These are phyloP conservation scores for Phyllostomus discolor DNA, from an alignment of 2,113 vertebrate species.

Conservation along the genomic window DNA sequence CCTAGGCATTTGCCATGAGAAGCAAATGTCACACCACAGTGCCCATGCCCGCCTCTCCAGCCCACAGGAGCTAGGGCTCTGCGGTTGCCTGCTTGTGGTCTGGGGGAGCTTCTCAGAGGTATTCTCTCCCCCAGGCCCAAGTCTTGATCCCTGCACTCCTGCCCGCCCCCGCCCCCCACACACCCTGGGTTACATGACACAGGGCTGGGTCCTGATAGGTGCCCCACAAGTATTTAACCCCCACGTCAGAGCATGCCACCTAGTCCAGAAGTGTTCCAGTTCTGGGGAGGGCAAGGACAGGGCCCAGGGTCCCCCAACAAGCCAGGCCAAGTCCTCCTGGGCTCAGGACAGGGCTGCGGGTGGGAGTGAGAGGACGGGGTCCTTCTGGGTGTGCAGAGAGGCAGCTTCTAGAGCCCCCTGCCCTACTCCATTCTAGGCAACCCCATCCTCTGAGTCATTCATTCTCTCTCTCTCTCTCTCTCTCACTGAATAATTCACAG, in stretches of 20 bases:
- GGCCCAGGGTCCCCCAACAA: background rate
- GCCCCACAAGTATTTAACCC: background rate
- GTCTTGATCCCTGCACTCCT: background rate
- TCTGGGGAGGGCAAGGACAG: background rate
- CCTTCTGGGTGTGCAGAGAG: background rate
- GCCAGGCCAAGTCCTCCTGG: background rate
- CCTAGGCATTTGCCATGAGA: background rate
- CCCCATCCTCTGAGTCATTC: background rate
- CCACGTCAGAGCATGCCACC: background rate
- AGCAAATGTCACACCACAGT: background rate
- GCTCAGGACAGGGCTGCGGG: too few relatives aligned
- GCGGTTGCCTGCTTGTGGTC: accelerated
- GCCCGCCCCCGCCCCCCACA: accelerated
- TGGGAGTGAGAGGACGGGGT: background rate
- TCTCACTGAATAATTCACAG: slow-evolving; percentile 63
- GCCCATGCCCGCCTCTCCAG: background rate
- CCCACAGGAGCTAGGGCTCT: too few relatives aligned
- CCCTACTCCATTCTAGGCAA: accelerated
- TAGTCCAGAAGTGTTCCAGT: background rate
- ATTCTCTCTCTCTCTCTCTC: too few relatives aligned
- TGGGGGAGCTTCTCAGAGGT: background rate
- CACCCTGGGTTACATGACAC: background rate
- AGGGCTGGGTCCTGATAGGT: background rate
- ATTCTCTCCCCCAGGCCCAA: background rate
- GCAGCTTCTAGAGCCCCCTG: background rate